phyloP scores from a whole-genome alignment of 2,888 invertebrate species.

The Drosophila trichaetosa region DNA sequence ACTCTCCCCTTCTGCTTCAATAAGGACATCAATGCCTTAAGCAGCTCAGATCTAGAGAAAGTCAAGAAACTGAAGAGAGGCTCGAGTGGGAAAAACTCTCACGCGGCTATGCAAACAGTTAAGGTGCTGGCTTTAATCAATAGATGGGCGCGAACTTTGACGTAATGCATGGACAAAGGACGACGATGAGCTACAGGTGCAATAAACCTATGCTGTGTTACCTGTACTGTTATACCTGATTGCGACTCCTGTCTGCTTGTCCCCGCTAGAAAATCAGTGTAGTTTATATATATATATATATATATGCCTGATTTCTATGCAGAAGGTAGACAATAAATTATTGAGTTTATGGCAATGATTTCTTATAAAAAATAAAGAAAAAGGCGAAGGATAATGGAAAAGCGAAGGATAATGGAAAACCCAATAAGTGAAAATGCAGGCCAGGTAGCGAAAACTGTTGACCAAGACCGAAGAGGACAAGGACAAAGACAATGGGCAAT shows the following conservation, averaged over 20 bases:
- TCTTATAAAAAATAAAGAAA: conserved; percentile 32
- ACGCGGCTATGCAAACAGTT: conserved; percentile 49
- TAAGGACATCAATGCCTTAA: conserved; percentile 51
- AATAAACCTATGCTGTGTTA: conserved; percentile 32
- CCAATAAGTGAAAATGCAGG: conserved; percentile 63
- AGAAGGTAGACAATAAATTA: conserved; percentile 74
- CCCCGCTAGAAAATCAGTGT: conserved; percentile 38
- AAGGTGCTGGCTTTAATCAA: conserved; percentile 28
- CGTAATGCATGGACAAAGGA: conserved; percentile 40
- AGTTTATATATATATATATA: conserved; percentile 25
- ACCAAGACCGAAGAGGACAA: conserved; percentile 40
- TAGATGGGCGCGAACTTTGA: conserved; percentile 60
- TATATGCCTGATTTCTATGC: conserved; percentile 49
- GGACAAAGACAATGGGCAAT: conserved; percentile 31
- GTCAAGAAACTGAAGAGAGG: conserved; percentile 39
- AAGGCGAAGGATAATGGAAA: conserved; percentile 21
- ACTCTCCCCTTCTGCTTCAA: conserved; percentile 5
- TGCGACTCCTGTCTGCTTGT: neutral
- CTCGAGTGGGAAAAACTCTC: conserved; percentile 40
- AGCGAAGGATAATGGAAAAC: conserved; percentile 61
- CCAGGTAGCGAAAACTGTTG: conserved; percentile 45
- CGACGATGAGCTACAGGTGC: conserved; percentile 60
- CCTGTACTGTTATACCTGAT: conserved; percentile 37
- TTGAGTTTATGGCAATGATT: conserved; percentile 67
- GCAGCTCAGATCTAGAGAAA: conserved; percentile 47